Base-by-base conservation (phyloP, 2,888 invertebrate genomes). In the Priocnemis perturbator region DNA sequence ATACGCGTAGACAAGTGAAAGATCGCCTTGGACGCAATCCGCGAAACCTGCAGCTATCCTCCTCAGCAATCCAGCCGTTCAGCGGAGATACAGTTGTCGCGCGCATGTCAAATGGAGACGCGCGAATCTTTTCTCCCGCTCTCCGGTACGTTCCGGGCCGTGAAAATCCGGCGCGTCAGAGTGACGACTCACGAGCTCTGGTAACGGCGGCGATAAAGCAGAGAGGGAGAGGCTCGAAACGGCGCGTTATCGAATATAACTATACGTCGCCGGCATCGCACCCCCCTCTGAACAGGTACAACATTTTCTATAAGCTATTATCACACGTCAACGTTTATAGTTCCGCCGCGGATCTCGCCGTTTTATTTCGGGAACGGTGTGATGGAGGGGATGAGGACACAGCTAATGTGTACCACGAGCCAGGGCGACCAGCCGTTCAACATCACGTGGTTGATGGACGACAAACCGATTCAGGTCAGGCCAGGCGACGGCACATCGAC, bases 351-450 rank as follows among this genome's bases (percentile, higher is more conserved):
- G 84, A 88, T 88, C 81, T 85, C 87, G 80, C 88, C 88, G 79
- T 88, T 88, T 86, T 86, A 85, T 86, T 88, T 88, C 86, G 88
- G 86, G 79, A 85, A 83, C 75, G 86, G 84, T 70, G 83, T 87
- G 79, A 87, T 82, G 78, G 88, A 87, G 82, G 89, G 89, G 76
- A 88, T 89, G 84, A 86, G 88, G 82, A 89, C 89, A 75, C 87
- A 87, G 78, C 88, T 92, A 72, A 91, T 92, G 90, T 92, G 92
- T 86, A 90, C 91, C 65, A 90, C 91, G 77, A 91, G 91, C 85
- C 91, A 91, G 87, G 91, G 91, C 67, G 91, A 91, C 84, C 91
- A 90, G 83, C 91, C 91, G 44, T 90, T 91, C 82, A 91, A 91
- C 87, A 91, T 91, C 78, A 90, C 91, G 20, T 91, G 91, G 91